Evolutionary conservation across 2,113 vertebrate species (phyloP).

Genomic region (Pterocles gutturalis): DNA sequence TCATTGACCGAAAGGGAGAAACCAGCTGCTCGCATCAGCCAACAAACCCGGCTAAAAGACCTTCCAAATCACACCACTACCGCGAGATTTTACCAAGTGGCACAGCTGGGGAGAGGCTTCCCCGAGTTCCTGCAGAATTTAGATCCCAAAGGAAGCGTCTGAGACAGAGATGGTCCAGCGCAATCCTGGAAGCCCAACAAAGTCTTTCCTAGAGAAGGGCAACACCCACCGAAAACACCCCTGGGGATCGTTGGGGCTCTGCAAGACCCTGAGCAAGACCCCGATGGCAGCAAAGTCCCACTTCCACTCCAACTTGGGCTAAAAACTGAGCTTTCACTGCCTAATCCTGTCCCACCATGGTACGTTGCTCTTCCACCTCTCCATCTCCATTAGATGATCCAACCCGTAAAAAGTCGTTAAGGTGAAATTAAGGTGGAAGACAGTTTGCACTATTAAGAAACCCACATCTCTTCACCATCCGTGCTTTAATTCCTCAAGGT

Average conservation of each 20-base stretch:
- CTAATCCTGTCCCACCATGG: neutral
- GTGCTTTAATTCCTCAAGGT: neutral
- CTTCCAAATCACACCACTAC: neutral
- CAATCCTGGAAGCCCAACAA: neutral
- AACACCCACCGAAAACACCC: neutral
- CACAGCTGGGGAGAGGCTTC: neutral
- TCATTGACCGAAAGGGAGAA: neutral
- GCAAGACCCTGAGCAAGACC: neutral
- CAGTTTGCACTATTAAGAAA: neutral
- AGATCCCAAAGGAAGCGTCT: neutral
- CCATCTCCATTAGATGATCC: accelerated
- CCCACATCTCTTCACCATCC: neutral
- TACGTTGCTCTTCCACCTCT: neutral
- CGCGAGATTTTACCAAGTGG: accelerated
- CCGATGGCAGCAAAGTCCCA: neutral
- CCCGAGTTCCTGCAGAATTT: neutral
- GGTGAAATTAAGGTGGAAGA: neutral
- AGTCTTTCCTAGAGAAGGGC: neutral
- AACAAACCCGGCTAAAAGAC: accelerated
- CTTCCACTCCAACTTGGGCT: neutral
- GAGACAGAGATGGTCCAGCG: neutral
- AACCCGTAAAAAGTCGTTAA: neutral
- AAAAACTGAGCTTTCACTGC: neutral
- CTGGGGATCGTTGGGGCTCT: neutral
- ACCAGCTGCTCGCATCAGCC: neutral